These are phyloP conservation scores for Zeuzera pyrina DNA, from an alignment of 2,888 invertebrate species.

Conservation along the genomic window DNA sequence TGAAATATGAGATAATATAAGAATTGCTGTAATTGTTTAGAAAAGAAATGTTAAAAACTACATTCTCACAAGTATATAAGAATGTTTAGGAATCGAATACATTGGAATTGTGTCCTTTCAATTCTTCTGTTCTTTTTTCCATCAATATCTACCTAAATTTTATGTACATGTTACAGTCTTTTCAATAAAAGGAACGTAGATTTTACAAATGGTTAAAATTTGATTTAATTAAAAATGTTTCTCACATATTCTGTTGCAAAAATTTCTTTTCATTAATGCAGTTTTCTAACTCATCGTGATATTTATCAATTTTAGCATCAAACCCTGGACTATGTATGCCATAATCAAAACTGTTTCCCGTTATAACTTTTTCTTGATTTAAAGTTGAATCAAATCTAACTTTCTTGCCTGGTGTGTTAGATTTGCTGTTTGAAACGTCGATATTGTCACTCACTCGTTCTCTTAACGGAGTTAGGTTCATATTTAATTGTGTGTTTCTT, in stretches of 20 bases:
- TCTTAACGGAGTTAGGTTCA: conserved; percentile 56
- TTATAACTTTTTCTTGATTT: conserved; percentile 61
- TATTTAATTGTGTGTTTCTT: conserved; percentile 53
- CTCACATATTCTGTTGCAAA: conserved; percentile 58
- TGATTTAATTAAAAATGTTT: no score
- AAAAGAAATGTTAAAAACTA: no score
- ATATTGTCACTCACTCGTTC: conserved; percentile 36
- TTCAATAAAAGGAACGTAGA: no score
- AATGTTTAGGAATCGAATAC: no score
- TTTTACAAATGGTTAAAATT: no score
- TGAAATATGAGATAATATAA: no score
- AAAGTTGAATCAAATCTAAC: conserved; percentile 65
- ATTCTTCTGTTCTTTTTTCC: no score
- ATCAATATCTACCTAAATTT: no score
- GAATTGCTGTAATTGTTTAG: no score
- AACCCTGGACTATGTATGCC: conserved; percentile 60
- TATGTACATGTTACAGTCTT: no score
- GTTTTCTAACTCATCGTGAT: conserved; percentile 65
- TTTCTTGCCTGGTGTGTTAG: conserved; percentile 54
- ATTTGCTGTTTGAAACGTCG: conserved; percentile 41
- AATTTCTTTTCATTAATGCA: conserved; percentile 66
- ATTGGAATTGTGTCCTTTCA: no score
- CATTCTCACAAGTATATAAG: no score
- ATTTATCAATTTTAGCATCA: conserved; percentile 60
- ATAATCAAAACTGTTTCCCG: conserved; percentile 62